Base-by-base conservation (phyloP, 2,888 invertebrate genomes). In the Sylvicola cinctus region DNA sequence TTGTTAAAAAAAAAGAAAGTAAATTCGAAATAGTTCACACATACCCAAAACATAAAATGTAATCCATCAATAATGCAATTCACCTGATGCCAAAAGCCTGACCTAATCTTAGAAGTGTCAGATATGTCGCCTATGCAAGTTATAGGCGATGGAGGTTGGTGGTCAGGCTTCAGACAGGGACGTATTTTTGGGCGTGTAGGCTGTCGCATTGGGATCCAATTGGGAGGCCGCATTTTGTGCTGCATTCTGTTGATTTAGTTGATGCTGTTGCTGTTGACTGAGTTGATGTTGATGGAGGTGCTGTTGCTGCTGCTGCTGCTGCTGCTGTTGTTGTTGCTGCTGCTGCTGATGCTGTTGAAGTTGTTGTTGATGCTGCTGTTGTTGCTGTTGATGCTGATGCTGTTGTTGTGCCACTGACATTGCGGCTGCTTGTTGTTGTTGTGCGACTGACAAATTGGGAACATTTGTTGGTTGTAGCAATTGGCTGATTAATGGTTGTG, bases 121-220 rank as follows among this genome's bases (percentile, higher is more conserved):
- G n/a, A n/a, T n/a, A n/a, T n/a, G n/a, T n/a, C n/a, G n/a, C n/a
- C n/a, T n/a, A n/a, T n/a, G n/a, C n/a, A n/a, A n/a, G n/a, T n/a
- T n/a, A n/a, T n/a, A n/a, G n/a, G n/a, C n/a, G n/a, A n/a, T n/a
- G n/a, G n/a, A n/a, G n/a, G n/a, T n/a, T n/a, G n/a, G n/a, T n/a
- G n/a, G n/a, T n/a, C n/a, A n/a, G n/a, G n/a, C n/a, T n/a, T n/a
- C n/a, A n/a, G n/a, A n/a, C n/a, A n/a, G n/a, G n/a, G n/a, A n/a
- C 41, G 68, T 68, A 45, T 63, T 60, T 51, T 85, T 85, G 41
- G 90, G 90, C 43, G 85, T 88, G 63, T 90, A 90, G 44, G 80
- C 81, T 42, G 77, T 74, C 42, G 90, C 90, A 62, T 88, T 85
- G 37, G 90, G 90, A 63, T 90, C 90, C 40, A 90, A 68, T 47